Conservation (phyloP, 1,140 invertebrate species). For the Teleogryllus occipitalis region DNA sequence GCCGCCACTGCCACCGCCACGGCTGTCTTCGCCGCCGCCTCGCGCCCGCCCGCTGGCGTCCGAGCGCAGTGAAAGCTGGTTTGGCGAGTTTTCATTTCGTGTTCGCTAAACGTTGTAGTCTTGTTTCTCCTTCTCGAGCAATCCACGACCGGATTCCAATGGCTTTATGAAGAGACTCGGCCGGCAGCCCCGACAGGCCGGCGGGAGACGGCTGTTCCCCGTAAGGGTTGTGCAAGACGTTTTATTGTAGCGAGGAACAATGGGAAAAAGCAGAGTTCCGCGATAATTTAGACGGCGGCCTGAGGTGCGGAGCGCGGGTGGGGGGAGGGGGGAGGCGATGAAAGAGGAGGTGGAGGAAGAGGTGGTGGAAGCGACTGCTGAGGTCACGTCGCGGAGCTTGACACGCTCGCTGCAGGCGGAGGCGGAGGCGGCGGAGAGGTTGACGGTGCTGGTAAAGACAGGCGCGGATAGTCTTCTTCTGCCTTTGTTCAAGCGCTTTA, state of each 20-base stretch:
- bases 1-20: too few species aligned
- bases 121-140: not conserved
- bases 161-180: not conserved
- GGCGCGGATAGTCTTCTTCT: not conserved
- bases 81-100: conserved; percentile 4
- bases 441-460: too few species aligned
- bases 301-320: not conserved
- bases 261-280: not conserved
- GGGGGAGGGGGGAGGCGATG: not conserved
- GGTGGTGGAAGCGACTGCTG: not conserved
- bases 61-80: not conserved
- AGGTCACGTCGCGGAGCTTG: too few species aligned
- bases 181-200: not conserved
- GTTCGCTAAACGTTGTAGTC: conserved; percentile 3
- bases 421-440: too few species aligned
- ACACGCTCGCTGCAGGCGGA: too few species aligned
- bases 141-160: not conserved
- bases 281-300: not conserved
- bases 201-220: too few species aligned
- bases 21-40: too few species aligned
- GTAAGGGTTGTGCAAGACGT: not conserved
- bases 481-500: not conserved
- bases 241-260: not conserved
- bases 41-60: not conserved
- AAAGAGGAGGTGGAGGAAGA: not conserved